Evolutionary conservation across 2,888 invertebrate species (phyloP), one percentile per base, ranked within the genome.

Genomic region (Orchestes rusci): DNA sequence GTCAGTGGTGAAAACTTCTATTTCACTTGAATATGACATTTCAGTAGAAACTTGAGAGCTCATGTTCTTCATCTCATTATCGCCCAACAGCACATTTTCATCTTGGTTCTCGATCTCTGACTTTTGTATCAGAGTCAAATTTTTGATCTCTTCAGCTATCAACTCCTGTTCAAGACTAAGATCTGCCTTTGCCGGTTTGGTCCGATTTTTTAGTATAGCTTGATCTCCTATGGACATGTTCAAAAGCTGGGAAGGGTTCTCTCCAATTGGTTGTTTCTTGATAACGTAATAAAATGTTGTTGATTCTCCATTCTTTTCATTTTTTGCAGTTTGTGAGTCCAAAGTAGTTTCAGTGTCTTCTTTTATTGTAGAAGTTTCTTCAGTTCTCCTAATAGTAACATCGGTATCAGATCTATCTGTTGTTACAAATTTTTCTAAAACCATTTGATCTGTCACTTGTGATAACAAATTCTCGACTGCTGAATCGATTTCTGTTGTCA

Each of bases 391-490:
- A n/a, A n/a, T n/a, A n/a, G n/a, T n/a, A n/a, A n/a, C n/a, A n/a
- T n/a, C n/a, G n/a, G n/a, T n/a, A n/a, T n/a, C n/a, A n/a, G n/a
- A n/a, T n/a, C n/a, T n/a, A n/a, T n/a, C n/a, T n/a, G n/a, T n/a
- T n/a, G n/a, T n/a, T n/a, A n/a, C n/a, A n/a, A n/a, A n/a, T n/a
- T n/a, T n/a, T n/a, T n/a, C n/a, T n/a, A n/a, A n/a, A n/a, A n/a
- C n/a, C n/a, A n/a, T n/a, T n/a, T n/a, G n/a, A n/a, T n/a, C n/a
- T n/a, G n/a, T n/a, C 17, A 65, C 55, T 50, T 64, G 64, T 4
- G 61, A 62, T 16, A 65, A 51, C 12, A 65, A 40, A 2, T 60
- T 59, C 34, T 54, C 59, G 20, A 64, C 56, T 13, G 64, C n/a
- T n/a, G n/a, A n/a, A 61, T 35, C 60, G 5, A 2, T 17, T 17